Percentiles rank a stretch among this genome's conserved stretches.
These are phyloP conservation scores for Myiotriccus ornatus DNA, from an alignment of 2,797 vertebrate genomes.

Conservation along the genomic window DNA sequence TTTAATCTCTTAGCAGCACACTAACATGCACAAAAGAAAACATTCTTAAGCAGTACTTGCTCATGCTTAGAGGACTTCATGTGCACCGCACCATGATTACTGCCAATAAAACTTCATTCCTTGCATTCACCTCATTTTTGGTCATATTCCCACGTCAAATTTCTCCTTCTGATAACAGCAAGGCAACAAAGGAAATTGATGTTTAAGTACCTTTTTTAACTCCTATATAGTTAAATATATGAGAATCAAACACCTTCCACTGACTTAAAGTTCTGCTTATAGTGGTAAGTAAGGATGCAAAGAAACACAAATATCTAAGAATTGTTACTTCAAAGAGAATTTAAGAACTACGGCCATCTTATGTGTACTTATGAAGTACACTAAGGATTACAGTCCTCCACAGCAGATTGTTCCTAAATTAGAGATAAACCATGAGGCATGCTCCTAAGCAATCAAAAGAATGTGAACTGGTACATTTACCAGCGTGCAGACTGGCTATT, in stretches of 20 bases:
- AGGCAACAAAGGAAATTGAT: not conserved
- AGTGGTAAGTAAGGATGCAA: slow-evolving; percentile 4
- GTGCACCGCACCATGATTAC: not conserved
- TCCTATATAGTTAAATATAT: not conserved
- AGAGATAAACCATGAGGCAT: not conserved
- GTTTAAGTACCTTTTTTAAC: not conserved
- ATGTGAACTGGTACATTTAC: fast-evolving
- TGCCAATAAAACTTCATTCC: not conserved
- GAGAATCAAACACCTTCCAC: not conserved
- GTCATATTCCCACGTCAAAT: not conserved
- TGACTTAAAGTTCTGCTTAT: not conserved
- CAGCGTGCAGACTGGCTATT: not conserved
- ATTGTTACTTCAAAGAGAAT: not conserved
- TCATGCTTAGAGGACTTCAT: not conserved
- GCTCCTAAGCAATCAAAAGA: not conserved
- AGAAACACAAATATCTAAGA: not conserved
- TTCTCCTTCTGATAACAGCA: not conserved
- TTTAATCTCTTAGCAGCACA: not conserved
- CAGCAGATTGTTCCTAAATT: not conserved
- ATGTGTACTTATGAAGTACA: not conserved
- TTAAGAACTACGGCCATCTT: not conserved
- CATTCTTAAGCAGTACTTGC: not conserved
- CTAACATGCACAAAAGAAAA: not conserved
- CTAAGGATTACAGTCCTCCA: not conserved
- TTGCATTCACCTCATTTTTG: not conserved